phyloP scores from a whole-genome alignment of 2,113 vertebrate genomes.

The Lagenorhynchus albirostris region DNA sequence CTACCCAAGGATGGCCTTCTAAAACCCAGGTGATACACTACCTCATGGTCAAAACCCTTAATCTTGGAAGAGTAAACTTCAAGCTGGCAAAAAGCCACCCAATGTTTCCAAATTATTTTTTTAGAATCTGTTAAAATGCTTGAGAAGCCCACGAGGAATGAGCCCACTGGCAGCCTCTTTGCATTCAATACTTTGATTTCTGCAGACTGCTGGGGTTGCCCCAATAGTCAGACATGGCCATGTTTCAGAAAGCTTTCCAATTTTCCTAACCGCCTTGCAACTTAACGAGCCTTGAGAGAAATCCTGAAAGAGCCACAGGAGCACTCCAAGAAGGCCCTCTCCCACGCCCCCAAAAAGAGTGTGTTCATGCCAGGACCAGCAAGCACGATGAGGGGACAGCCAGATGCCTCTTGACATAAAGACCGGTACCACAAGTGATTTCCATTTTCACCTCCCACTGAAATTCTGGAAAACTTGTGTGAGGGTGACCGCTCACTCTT shows the following conservation, averaged over 20 bases:
- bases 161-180: background rate
- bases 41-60: background rate
- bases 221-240: background rate
- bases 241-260: constrained; percentile 27
- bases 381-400: background rate
- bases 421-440: background rate
- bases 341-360: background rate
- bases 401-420: constrained; percentile 1
- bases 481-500: constrained; percentile 34
- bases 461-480: constrained; percentile 28
- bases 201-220: background rate
- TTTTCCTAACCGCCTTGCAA: constrained; percentile 40
- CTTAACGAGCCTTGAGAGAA: constrained; percentile 18
- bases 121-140: constrained; percentile 4
- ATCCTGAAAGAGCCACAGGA: constrained; percentile 8
- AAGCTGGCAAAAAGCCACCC: background rate
- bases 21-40: background rate
- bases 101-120: background rate
- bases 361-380: background rate
- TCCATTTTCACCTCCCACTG: background rate
- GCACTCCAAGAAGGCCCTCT: background rate
- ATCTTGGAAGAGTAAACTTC: background rate
- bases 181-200: background rate
- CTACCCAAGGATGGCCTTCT: background rate
- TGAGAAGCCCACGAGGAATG: background rate